Conservation (phyloP, 2,113 vertebrate species). For the Crotophaga sulcirostris region DNA sequence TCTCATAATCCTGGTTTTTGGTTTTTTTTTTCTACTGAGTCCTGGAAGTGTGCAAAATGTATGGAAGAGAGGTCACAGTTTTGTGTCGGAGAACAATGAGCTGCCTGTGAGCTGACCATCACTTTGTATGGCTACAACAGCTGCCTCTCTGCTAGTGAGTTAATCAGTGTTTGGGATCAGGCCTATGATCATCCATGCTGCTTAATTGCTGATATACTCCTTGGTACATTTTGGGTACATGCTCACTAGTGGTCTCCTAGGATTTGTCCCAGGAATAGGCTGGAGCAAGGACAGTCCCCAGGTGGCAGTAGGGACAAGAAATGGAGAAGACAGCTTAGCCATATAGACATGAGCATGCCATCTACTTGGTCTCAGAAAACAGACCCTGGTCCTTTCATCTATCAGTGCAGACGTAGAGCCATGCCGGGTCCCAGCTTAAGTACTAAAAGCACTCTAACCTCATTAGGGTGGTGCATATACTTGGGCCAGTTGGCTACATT, state of each 20-base stretch:
- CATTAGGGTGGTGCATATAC: fast-evolving
- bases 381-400: not conserved
- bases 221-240: not conserved
- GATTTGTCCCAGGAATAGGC: not conserved
- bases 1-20: not conserved
- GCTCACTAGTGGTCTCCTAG: not conserved
- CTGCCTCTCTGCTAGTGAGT: not conserved
- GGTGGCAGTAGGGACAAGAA: not conserved
- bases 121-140: not conserved
- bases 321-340: not conserved
- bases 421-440: not conserved
- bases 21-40: not conserved
- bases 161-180: not conserved
- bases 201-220: not conserved
- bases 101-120: not conserved
- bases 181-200: not conserved
- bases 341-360: fast-evolving
- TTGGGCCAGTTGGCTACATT: not conserved
- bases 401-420: not conserved
- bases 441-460: not conserved
- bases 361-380: not conserved
- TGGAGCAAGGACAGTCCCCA: not conserved
- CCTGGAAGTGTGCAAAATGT: not conserved
- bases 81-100: not conserved
- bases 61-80: not conserved